Evolutionary conservation across 2,113 vertebrate genomes (phyloP).

Genomic region (Pseudorectes ferrugineus): DNA sequence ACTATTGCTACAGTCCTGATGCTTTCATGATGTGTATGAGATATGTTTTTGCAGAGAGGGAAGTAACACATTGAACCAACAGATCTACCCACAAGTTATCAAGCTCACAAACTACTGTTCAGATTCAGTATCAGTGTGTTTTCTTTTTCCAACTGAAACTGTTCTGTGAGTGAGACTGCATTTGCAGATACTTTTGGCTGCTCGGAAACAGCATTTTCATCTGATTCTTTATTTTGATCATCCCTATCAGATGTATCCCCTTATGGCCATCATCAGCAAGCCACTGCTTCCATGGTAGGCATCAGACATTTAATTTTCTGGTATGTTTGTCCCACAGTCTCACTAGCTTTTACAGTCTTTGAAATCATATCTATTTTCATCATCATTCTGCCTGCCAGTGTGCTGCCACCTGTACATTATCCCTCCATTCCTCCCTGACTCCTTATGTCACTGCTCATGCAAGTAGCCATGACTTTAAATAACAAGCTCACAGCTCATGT

Average conservation of each 20-base stretch:
- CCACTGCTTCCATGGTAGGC: background rate
- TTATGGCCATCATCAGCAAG: background rate
- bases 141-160: background rate
- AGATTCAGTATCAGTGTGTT: background rate
- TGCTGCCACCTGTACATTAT: background rate
- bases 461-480: background rate
- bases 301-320: background rate
- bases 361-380: background rate
- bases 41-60: background rate
- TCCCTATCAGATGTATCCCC: background rate
- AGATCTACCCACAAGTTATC: background rate
- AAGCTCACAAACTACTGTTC: background rate
- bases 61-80: background rate
- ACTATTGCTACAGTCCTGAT: background rate
- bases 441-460: background rate
- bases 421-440: background rate
- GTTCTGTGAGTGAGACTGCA: background rate
- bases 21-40: background rate
- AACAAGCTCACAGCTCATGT: fast-evolving
- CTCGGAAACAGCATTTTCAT: background rate
- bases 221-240: background rate
- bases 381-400: background rate
- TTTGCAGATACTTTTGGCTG: background rate
- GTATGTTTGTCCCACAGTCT: background rate
- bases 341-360: background rate